Evolutionary conservation across 2,888 invertebrate species (phyloP).

Genomic region (Nomada ruficornis): DNA sequence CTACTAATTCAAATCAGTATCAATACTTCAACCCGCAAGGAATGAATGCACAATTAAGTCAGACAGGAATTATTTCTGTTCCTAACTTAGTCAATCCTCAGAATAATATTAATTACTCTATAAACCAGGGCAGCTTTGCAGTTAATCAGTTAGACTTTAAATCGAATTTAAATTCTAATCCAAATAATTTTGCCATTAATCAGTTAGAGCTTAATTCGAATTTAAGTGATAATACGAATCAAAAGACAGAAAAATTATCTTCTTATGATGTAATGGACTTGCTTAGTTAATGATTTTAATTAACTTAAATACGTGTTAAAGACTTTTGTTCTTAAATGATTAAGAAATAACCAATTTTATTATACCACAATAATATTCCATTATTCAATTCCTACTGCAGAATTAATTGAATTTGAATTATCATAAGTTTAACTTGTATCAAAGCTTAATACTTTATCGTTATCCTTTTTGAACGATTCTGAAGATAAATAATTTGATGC

Average conservation of each 20-base stretch:
- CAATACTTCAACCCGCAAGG: conserved; percentile 31
- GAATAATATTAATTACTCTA: conserved; percentile 57
- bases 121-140: conserved; percentile 50
- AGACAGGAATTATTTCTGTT: conserved; percentile 51
- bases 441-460: not conserved
- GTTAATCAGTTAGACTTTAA: conserved; percentile 40
- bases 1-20: conserved; percentile 33
- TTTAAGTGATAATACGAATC: conserved; percentile 36
- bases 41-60: conserved; percentile 48
- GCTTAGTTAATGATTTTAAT: conserved; percentile 69
- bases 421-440: not conserved
- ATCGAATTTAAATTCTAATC: conserved; percentile 38
- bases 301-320: not conserved
- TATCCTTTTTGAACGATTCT: not conserved
- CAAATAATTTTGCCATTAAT: conserved; percentile 49
- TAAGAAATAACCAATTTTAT: conserved; percentile 10
- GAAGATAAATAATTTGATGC: not conserved
- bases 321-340: not conserved
- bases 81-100: conserved; percentile 67
- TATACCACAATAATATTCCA: conserved; percentile 2
- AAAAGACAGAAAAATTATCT: conserved; percentile 69
- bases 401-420: conserved; percentile 2
- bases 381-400: conserved; percentile 6
- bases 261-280: conserved; percentile 80
- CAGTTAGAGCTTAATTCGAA: conserved; percentile 47